Conservation (phyloP, 1,140 invertebrate genomes). For the Phenacoccus solenopsis region DNA sequence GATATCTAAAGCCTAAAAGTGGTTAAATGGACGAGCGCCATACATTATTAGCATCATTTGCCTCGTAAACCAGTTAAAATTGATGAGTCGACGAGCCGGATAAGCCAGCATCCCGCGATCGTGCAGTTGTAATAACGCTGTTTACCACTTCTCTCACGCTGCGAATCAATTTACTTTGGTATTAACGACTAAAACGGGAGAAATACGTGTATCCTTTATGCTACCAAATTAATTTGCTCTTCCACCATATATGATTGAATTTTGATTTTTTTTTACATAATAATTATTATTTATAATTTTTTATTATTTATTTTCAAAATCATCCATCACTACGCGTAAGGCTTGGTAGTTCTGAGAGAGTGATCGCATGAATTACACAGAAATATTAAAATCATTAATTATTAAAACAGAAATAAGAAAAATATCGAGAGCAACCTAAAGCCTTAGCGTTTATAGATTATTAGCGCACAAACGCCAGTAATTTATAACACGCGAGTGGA, state of each 20-base stretch:
- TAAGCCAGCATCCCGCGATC: constrained; percentile 2
- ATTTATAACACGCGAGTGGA: constrained; percentile 3
- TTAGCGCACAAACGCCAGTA: neutral
- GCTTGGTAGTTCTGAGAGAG: no score
- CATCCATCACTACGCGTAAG: no score
- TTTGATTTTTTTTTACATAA: no score
- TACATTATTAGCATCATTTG: constrained; percentile 11
- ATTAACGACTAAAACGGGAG: neutral
- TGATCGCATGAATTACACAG: no score
- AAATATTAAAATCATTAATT: no score
- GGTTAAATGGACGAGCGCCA: constrained; percentile 14
- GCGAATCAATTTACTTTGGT: constrained; percentile 12
- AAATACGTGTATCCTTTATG: neutral
- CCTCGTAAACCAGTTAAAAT: neutral
- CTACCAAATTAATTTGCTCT: neutral
- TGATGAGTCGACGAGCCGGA: constrained; percentile 5
- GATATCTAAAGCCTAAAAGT: neutral
- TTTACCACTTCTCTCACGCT: constrained; percentile 13
- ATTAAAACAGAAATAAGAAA: no score
- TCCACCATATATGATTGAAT: no score
- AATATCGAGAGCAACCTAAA: neutral
- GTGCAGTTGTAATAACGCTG: constrained; percentile 10
- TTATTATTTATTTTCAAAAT: no score
- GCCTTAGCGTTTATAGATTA: neutral
- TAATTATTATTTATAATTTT: no score